Evolutionary conservation across 2,888 invertebrate genomes (phyloP).

Genomic region (Drosophila atripex): DNA sequence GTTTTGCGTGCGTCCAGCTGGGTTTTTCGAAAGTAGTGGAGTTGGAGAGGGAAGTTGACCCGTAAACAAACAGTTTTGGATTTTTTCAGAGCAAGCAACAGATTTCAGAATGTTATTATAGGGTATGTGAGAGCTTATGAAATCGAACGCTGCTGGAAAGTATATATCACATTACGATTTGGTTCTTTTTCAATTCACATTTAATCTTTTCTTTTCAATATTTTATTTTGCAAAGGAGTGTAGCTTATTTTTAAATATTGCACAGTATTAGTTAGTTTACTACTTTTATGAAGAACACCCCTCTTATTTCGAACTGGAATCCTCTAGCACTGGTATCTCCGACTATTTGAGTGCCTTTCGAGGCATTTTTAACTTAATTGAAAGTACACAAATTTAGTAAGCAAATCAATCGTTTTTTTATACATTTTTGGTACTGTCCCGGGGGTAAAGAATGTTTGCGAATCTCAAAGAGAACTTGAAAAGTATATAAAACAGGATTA

Average conservation of each 20-base stretch:
- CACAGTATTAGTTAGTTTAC: background rate
- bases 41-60: conserved; percentile 67
- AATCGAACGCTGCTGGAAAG: background rate
- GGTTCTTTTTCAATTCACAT: too few relatives aligned
- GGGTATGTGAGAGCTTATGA: background rate
- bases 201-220: too few relatives aligned
- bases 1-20: conserved; percentile 61
- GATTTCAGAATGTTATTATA: conserved; percentile 23
- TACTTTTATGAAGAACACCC: background rate
- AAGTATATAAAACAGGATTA: conserved; percentile 56
- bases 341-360: conserved; percentile 36
- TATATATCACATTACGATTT: too few relatives aligned
- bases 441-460: conserved; percentile 47
- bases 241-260: background rate
- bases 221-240: background rate
- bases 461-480: conserved; percentile 32
- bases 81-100: conserved; percentile 44
- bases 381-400: conserved; percentile 64
- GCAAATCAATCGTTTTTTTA: conserved; percentile 49
- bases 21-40: conserved; percentile 15
- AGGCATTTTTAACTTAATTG: conserved; percentile 59
- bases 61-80: conserved; percentile 73
- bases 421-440: conserved; percentile 6
- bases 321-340: conserved; percentile 1
- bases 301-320: background rate